Percentiles rank a stretch among this genome's conserved stretches.
These are phyloP conservation scores for Pungitius pungitius DNA, from an alignment of 2,113 vertebrate genomes.

Conservation along the genomic window DNA sequence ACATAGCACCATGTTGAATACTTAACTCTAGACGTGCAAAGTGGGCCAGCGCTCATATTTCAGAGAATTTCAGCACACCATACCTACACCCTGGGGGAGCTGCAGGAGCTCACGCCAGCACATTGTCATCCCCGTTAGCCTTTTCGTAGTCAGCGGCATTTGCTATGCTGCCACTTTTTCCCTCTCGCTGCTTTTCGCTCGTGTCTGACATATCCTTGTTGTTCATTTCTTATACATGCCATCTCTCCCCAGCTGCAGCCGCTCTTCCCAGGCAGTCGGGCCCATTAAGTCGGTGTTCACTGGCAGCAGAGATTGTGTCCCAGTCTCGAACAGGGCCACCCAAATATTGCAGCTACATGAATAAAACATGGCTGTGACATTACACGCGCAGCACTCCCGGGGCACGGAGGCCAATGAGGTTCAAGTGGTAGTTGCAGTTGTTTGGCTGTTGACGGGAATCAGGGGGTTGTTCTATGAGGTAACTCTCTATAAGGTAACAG, in stretches of 20 bases:
- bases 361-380: slow-evolving; percentile 71
- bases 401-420: slow-evolving; percentile 11
- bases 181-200: slow-evolving; percentile 62
- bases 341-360: slow-evolving; percentile 63
- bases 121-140: slow-evolving; percentile 65
- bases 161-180: slow-evolving; percentile 61
- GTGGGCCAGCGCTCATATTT: slow-evolving; percentile 52
- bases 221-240: slow-evolving; percentile 77
- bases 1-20: slow-evolving; percentile 8
- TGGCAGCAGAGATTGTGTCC: slow-evolving; percentile 66
- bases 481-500: slow-evolving; percentile 12
- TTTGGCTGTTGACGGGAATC: slow-evolving; percentile 3
- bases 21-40: slow-evolving; percentile 43
- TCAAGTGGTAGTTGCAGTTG: slow-evolving; percentile 26
- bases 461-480: slow-evolving; percentile 7
- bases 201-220: slow-evolving; percentile 71
- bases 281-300: slow-evolving; percentile 75
- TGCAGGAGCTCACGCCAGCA: slow-evolving; percentile 63
- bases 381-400: slow-evolving; percentile 49
- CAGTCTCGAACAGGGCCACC: slow-evolving; percentile 54
- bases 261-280: slow-evolving; percentile 59
- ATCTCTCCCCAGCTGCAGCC: slow-evolving; percentile 54
- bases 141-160: slow-evolving; percentile 65
- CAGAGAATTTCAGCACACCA: slow-evolving; percentile 60
- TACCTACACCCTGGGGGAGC: slow-evolving; percentile 48